Base-by-base conservation (phyloP, 2,113 vertebrate genomes). In the Psittacula cyanocephala region DNA sequence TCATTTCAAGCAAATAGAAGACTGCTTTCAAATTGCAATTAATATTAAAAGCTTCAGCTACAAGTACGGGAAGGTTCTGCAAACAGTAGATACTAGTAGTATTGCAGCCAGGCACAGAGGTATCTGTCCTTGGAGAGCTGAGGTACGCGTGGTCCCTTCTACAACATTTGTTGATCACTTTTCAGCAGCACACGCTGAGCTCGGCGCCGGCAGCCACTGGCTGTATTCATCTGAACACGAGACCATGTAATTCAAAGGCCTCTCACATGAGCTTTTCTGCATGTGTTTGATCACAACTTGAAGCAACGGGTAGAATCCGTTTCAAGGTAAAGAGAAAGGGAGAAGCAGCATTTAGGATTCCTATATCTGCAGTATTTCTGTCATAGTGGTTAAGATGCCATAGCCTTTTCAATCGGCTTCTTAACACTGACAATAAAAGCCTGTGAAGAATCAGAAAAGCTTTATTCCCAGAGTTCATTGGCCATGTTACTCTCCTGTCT, bases 151-250 rank as follows among this genome's bases (percentile, higher is more conserved):
- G 49, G 37, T 53, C 46, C 50, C 81, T 50, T 41, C 18, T 39
- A 43, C 65, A 57, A 27, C 29, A 33, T 55, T 76, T 60, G 62
- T 85, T 92, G 74, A 70, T 25, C 27, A 2, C 3, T 10, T 29
- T 52, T 49, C 17, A 55, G 79, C 17, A 5, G 50, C 20, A 55
- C 75, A 17, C 0, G 2, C 46, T 3, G 39, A 81, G 88, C 43
- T 50, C 25, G 19, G 39, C 0, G 0, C 65, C 1, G 0, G 55
- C 80, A 90, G 64, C 55, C 65, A 28, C 33, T 0, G 11, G 19
- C 47, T 71, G 29, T 39, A 47, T 37, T 60, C n/a, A 33, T 23
- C 72, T 19, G 6, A 60, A 31, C 3, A 13, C 33, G 46, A 67
- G 43, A n/a, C 67, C 0, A 0, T 50, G 76, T 28, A 80, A 90